Base-by-base conservation (phyloP, 2,888 invertebrate species). In the Spilarctia lutea region DNA sequence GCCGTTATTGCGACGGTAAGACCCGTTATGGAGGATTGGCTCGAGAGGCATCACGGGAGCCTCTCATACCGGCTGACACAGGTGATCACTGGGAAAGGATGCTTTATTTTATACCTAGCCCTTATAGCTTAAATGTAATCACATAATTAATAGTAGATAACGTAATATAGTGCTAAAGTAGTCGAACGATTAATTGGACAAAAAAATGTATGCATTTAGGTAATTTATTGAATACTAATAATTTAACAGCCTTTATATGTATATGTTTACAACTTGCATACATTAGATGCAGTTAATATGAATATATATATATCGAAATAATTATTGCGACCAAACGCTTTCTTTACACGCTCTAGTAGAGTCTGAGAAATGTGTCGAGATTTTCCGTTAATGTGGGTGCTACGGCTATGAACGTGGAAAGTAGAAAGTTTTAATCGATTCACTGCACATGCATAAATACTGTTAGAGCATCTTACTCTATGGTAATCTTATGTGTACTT, bases 361-460 rank as follows among this genome's bases (percentile, higher is more conserved):
- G 92, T 91, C 90, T 89, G 87, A 92, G 93, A 94, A 94, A 94
- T 92, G 91, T 91, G 91, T 91, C 88, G 88, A 94, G 94, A 94
- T 94, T 94, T 94, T 94, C 94, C 93, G 92, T 93, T 92, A 94
- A 92, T 92, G 90, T 89, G 89, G 88, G 89, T 89, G 91, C 93
- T 91, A 89, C 88, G 88, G 89, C 85, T 89, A 90, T 88, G 91
- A 89, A 89, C 90, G 90, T 94, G 91, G 95, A 96, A 96, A 95
- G 95, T 96, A 93, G 95, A 96, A 96, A 96, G 95, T 94, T 91
- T 88, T 91, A 89, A 92, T 91, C 95, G 93, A 94, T 89, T 94
- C 94, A 94, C 92, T 94, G 95, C 94, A 94, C 94, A 94, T 93
- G 94, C 94, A 94, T 91, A 92, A 92, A 93, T 89, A 90, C 87